These are phyloP conservation scores for Drusus annulatus DNA, from an alignment of 1,140 invertebrate species.

Conservation along the genomic window DNA sequence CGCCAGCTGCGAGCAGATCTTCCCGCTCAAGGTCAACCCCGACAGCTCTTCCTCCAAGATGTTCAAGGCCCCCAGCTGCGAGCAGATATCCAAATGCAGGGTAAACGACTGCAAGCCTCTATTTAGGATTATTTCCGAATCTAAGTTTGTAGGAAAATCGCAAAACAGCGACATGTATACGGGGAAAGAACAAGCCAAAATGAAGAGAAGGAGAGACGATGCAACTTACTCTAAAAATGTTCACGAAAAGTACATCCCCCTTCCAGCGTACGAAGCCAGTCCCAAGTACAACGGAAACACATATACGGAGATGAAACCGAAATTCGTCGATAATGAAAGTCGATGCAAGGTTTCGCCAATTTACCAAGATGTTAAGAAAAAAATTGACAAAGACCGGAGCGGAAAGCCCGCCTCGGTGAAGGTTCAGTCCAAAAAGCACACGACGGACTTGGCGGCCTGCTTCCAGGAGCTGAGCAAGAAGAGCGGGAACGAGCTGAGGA, in stretches of 20 bases:
- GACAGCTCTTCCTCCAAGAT: slow-evolving; percentile 67
- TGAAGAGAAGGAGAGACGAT: slow-evolving; percentile 64
- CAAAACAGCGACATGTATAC: slow-evolving; percentile 59
- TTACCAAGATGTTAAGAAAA: slow-evolving; percentile 68
- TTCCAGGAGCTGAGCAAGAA: slow-evolving; percentile 67
- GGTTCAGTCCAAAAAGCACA: slow-evolving; percentile 64
- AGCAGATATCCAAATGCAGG: slow-evolving; percentile 64
- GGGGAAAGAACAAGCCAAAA: slow-evolving; percentile 64
- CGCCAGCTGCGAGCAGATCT: slow-evolving; percentile 70
- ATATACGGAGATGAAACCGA: slow-evolving; percentile 66
- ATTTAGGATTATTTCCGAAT: slow-evolving; percentile 68
- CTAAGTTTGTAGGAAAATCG: slow-evolving; percentile 59
- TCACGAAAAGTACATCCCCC: slow-evolving; percentile 69
- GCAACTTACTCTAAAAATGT: slow-evolving; percentile 63
- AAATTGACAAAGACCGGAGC: slow-evolving; percentile 62
- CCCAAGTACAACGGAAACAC: slow-evolving; percentile 65
- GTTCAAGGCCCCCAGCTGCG: slow-evolving; percentile 67
- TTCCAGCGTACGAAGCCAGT: slow-evolving; percentile 63
- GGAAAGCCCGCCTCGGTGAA: slow-evolving; percentile 63
- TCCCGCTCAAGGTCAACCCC: slow-evolving; percentile 64
- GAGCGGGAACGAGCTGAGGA: slow-evolving; percentile 61
- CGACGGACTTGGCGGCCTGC: slow-evolving; percentile 63
- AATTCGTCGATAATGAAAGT: slow-evolving; percentile 64
- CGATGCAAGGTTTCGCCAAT: slow-evolving; percentile 64
- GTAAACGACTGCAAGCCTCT: slow-evolving; percentile 64